These are phyloP conservation scores for Beris morrisii DNA, from an alignment of 2,888 invertebrate species.

Conservation along the genomic window DNA sequence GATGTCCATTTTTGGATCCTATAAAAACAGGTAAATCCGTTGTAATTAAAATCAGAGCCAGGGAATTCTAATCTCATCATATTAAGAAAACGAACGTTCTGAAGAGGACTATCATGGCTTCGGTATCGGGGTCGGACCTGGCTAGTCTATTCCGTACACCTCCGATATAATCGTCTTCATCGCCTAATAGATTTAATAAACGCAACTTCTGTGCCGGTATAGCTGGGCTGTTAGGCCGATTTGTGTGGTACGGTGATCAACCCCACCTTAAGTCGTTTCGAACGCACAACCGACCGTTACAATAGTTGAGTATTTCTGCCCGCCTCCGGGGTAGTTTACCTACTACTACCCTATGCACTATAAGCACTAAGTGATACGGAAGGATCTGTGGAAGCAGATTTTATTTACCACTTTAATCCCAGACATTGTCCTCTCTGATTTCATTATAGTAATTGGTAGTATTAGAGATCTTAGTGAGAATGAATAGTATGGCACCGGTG, in stretches of 20 bases:
- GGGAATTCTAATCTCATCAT: not conserved
- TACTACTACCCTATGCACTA: not conserved
- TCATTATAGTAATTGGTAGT: conserved; percentile 26
- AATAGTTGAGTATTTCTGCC: no score
- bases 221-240: not conserved
- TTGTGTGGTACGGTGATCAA: conserved; percentile 4
- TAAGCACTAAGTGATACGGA: not conserved
- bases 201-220: not conserved
- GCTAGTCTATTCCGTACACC: not conserved
- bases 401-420: conserved; percentile 26
- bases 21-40: not conserved
- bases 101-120: not conserved
- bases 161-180: conserved; percentile 16
- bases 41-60: conserved; percentile 22
- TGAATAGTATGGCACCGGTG: not conserved
- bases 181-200: conserved; percentile 27
- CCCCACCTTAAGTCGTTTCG: not conserved
- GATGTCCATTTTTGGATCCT: no score
- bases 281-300: not conserved
- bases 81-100: not conserved
- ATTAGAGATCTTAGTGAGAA: conserved; percentile 9
- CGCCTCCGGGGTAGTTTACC: no score
- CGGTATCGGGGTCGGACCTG: not conserved
- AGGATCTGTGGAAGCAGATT: conserved; percentile 19
- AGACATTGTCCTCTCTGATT: conserved; percentile 26